These are phyloP conservation scores for Diorhabda sublineata DNA, from an alignment of 1,140 invertebrate genomes.

Conservation along the genomic window DNA sequence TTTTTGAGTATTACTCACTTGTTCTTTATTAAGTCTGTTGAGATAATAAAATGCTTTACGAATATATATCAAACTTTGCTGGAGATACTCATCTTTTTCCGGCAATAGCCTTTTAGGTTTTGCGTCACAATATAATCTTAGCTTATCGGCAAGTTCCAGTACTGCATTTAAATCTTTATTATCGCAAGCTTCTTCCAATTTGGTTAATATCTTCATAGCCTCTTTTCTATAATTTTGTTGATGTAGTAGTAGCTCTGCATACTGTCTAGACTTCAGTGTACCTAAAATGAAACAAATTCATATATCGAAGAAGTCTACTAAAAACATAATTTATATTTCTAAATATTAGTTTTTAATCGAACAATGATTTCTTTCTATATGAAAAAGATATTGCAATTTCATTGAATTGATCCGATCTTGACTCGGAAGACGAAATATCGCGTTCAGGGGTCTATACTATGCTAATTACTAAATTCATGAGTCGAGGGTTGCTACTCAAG, in stretches of 20 bases:
- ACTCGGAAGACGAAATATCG: too few species aligned
- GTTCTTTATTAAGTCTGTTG: constrained; percentile 35
- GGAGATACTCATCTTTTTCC: constrained; percentile 35
- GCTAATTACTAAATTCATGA: too few species aligned
- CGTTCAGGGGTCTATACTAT: too few species aligned
- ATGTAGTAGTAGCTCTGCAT: constrained; percentile 46
- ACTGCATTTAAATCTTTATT: constrained; percentile 42
- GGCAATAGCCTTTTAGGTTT: constrained; percentile 40
- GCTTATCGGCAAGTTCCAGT: constrained; percentile 46
- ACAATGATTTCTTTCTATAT: too few species aligned
- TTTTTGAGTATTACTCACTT: too few species aligned
- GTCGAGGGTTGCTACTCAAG: too few species aligned
- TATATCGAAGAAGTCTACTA: too few species aligned
- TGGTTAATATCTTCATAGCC: constrained; percentile 47
- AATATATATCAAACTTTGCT: constrained; percentile 35
- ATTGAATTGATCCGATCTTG: too few species aligned
- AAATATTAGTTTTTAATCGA: too few species aligned
- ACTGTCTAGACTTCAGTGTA: constrained; percentile 48
- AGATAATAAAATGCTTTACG: constrained; percentile 36
- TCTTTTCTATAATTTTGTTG: constrained; percentile 47
- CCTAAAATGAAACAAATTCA: constrained; percentile 39
- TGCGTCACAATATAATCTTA: constrained; percentile 39
- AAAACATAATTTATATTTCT: too few species aligned
- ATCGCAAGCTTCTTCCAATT: constrained; percentile 48
- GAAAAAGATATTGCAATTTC: too few species aligned